Conservation (phyloP, 1,140 invertebrate genomes). For the Mya arenaria region DNA sequence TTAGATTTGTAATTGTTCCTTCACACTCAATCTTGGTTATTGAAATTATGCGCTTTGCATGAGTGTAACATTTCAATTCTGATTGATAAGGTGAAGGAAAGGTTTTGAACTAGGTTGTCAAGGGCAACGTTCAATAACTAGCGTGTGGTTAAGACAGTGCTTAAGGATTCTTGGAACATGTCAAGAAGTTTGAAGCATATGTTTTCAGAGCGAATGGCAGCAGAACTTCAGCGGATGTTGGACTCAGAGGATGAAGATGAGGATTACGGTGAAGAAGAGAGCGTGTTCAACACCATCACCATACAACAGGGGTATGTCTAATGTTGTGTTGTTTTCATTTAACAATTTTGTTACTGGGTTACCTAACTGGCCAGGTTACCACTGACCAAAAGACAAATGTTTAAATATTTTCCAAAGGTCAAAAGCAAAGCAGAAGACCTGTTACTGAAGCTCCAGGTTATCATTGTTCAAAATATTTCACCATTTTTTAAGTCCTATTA, state of each 20-base stretch:
- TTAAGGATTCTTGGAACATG: not conserved
- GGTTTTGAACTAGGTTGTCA: not conserved
- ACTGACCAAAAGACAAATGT: too few relatives aligned
- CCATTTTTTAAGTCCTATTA: too few relatives aligned
- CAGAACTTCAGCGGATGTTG: conserved; percentile 68
- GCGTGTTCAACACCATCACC: conserved; percentile 74
- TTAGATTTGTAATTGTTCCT: too few relatives aligned
- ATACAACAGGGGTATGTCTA: conserved; percentile 64
- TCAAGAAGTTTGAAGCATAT: not conserved
- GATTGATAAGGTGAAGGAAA: not conserved
- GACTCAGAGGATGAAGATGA: conserved; percentile 59
- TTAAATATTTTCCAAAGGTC: too few relatives aligned
- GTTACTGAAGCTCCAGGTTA: too few relatives aligned
- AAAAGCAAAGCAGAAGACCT: too few relatives aligned
- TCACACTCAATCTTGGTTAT: too few relatives aligned
- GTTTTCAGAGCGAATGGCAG: conserved; percentile 71
- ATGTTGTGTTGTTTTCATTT: too few relatives aligned
- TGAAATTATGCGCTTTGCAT: not conserved
- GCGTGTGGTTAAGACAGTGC: not conserved
- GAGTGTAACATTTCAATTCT: not conserved
- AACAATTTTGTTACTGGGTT: too few relatives aligned
- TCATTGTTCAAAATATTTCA: too few relatives aligned
- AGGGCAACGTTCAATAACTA: not conserved
- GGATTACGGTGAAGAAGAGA: conserved; percentile 63
- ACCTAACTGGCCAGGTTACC: too few relatives aligned